phyloP scores from a whole-genome alignment of 2,888 invertebrate species.

The Xylota sylvarum region DNA sequence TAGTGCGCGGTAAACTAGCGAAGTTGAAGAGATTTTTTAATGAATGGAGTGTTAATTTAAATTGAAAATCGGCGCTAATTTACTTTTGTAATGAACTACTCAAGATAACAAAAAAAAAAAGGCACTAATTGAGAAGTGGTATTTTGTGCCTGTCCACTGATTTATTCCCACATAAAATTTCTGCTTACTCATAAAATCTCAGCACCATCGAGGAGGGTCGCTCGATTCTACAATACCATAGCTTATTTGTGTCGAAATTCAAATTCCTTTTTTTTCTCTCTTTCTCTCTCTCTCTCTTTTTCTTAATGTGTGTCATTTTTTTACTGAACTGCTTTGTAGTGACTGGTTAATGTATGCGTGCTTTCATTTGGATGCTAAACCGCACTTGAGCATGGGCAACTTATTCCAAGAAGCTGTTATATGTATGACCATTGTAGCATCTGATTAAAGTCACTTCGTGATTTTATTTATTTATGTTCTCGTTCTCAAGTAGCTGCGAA shows the following conservation, averaged over 20 bases:
- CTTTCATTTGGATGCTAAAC: conserved; percentile 48
- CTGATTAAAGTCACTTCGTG: conserved; percentile 67
- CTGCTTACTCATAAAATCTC: background rate
- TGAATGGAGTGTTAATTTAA: conserved; percentile 54
- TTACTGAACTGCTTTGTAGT: conserved; percentile 2
- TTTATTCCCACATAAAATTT: conserved; percentile 9
- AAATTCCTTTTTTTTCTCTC: background rate
- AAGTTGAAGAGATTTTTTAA: conserved; percentile 16
- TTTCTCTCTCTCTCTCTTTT: background rate
- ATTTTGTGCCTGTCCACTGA: background rate
- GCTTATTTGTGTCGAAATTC: conserved; percentile 8
- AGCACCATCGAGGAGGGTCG: conserved; percentile 12
- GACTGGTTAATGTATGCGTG: background rate
- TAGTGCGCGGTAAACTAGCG: background rate
- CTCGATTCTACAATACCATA: background rate
- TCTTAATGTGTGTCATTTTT: conserved; percentile 13
- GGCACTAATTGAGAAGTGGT: conserved; percentile 26
- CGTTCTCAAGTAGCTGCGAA: conserved; percentile 55
- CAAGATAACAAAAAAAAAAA: conserved; percentile 30
- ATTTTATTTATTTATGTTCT: conserved; percentile 67
- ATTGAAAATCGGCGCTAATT: conserved; percentile 41
- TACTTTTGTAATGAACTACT: conserved; percentile 28
- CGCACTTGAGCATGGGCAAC: conserved; percentile 15
- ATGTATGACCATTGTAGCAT: conserved; percentile 52
- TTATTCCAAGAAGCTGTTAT: conserved; percentile 54